Conservation (phyloP, 2,888 invertebrate genomes). For the Endotricha flammealis region DNA sequence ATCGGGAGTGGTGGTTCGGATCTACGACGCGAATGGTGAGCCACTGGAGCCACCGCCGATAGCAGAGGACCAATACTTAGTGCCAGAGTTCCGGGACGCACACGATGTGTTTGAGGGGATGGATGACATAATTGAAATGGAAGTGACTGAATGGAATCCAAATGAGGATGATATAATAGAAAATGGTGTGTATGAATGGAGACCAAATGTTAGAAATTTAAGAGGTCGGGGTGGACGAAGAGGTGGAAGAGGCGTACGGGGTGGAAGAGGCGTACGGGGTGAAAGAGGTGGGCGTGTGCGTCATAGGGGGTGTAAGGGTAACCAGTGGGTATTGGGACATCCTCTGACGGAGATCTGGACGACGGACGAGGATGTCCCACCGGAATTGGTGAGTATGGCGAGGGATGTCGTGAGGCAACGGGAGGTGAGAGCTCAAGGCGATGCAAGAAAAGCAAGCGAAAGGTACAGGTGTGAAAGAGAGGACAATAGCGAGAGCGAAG, state of each 20-base stretch:
- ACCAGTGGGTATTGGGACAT: slow-evolving; percentile 11
- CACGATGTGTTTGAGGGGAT: too few species aligned
- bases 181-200: too few species aligned
- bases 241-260: too few species aligned
- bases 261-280: slow-evolving; percentile 5
- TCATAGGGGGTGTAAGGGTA: slow-evolving; percentile 2
- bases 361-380: slow-evolving; percentile 9
- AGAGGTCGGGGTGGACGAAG: slow-evolving; percentile 5
- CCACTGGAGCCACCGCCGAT: too few species aligned
- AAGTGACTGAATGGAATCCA: too few species aligned
- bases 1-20: too few species aligned
- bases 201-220: slow-evolving; percentile 1
- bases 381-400: slow-evolving; percentile 11
- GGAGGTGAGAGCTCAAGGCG: slow-evolving; percentile 8
- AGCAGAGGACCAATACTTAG: too few species aligned
- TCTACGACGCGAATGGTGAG: too few species aligned
- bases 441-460: too few species aligned
- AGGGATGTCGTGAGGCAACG: slow-evolving; percentile 12
- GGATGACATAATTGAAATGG: too few species aligned
- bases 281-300: slow-evolving; percentile 7
- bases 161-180: too few species aligned
- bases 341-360: slow-evolving; percentile 11
- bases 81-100: too few species aligned
- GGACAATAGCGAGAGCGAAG: slow-evolving; percentile 5
- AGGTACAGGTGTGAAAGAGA: neutral